phyloP scores from a whole-genome alignment of 2,797 vertebrate genomes.

The Spinibarbus caldwelli region DNA sequence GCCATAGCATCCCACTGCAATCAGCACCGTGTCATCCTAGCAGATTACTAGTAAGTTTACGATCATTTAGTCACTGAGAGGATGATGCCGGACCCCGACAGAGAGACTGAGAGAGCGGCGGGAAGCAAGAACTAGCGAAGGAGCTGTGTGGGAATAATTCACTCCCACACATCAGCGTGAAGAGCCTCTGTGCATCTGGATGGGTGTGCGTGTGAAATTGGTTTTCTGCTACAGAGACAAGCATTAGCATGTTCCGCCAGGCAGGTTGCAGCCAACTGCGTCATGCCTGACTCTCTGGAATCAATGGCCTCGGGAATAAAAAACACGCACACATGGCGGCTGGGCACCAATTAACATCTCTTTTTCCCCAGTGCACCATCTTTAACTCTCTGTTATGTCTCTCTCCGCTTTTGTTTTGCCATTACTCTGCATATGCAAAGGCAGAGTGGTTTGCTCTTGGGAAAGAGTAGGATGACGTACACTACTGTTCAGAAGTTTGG shows the following conservation, averaged over 20 bases:
- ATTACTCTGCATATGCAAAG: not conserved
- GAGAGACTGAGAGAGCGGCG: not conserved
- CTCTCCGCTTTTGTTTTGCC: conserved; percentile 30
- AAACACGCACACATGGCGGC: conserved; percentile 9
- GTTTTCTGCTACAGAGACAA: conserved; percentile 38
- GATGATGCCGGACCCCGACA: conserved; percentile 21
- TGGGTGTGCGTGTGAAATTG: conserved; percentile 48
- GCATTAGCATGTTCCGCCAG: conserved; percentile 33
- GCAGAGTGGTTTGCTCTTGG: not conserved
- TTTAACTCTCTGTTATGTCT: conserved; percentile 40
- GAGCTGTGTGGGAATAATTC: conserved; percentile 39
- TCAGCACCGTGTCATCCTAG: conserved; percentile 10
- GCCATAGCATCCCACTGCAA: not conserved
- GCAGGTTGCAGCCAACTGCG: conserved; percentile 35
- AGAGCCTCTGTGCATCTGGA: conserved; percentile 44
- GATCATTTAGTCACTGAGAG: conserved; percentile 24
- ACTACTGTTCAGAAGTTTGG: not conserved
- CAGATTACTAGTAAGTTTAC: conserved; percentile 12
- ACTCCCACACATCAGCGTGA: conserved; percentile 12
- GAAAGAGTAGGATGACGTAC: not conserved
- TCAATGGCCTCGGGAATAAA: conserved; percentile 39
- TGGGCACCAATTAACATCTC: conserved; percentile 42
- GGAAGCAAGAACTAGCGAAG: conserved; percentile 20
- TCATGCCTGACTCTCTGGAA: conserved; percentile 41
- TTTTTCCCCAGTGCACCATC: conserved; percentile 11